phyloP scores from a whole-genome alignment of 2,113 vertebrate genomes.

The Platanista minor region DNA sequence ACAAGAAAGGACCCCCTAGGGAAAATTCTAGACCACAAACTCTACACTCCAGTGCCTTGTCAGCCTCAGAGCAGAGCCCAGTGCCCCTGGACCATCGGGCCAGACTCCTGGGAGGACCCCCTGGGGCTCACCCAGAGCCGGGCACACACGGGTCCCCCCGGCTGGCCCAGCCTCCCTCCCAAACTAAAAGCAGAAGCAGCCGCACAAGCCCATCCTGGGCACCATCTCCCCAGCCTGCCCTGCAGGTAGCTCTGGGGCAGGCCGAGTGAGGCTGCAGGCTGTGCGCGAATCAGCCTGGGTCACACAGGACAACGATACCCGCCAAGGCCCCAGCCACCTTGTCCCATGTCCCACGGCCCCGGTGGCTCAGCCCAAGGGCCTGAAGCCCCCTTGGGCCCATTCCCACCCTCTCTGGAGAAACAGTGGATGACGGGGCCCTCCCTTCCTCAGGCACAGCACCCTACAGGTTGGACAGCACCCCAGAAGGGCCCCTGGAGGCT shows the following conservation, averaged over 20 bases:
- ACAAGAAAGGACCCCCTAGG: neutral
- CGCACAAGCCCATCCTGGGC: rapidly evolving
- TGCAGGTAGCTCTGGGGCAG: neutral
- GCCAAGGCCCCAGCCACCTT: neutral
- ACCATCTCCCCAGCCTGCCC: neutral
- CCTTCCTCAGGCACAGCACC: neutral
- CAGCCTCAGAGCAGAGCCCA: neutral
- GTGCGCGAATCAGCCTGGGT: neutral
- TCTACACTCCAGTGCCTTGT: rapidly evolving
- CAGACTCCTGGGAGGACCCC: rapidly evolving
- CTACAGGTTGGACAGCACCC: neutral
- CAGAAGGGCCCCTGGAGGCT: neutral
- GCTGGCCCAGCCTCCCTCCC: neutral
- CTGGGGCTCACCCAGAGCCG: neutral
- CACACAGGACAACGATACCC: neutral
- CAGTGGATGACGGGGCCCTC: neutral
- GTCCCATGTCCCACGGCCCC: rapidly evolving
- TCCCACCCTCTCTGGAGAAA: neutral
- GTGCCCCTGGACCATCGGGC: neutral
- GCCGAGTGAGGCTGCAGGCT: neutral
- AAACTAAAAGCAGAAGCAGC: no score
- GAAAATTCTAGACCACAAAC: no score
- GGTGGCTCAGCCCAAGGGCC: neutral
- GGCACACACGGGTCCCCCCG: neutral
- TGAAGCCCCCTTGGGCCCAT: neutral